These are phyloP conservation scores for Lynx canadensis DNA, from an alignment of 2,113 vertebrate genomes.

Conservation along the genomic window DNA sequence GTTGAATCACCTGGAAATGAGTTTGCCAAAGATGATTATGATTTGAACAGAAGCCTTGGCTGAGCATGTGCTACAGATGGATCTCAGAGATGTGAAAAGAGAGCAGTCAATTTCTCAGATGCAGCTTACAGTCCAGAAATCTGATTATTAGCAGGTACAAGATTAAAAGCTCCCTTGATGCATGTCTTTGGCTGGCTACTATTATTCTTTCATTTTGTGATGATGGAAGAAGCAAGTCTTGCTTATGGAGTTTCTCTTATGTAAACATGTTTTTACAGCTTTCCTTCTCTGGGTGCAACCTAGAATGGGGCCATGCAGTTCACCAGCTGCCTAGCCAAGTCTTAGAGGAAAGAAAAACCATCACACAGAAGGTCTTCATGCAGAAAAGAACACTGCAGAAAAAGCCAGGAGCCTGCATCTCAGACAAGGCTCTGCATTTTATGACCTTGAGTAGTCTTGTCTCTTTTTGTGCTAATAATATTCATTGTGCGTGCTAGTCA, in stretches of 20 bases:
- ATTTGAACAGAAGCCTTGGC: not conserved
- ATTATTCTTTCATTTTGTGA: slow-evolving; percentile 10
- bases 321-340: not conserved
- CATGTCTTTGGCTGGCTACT: not conserved
- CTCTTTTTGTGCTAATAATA: not conserved
- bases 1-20: slow-evolving; percentile 44
- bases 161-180: not conserved
- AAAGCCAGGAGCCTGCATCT: not conserved
- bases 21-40: slow-evolving; percentile 30
- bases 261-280: slow-evolving; percentile 10
- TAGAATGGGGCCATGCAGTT: not conserved
- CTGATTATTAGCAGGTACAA: not conserved
- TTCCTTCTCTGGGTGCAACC: not conserved
- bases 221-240: not conserved
- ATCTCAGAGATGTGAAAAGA: not conserved
- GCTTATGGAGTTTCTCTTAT: not conserved
- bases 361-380: not conserved
- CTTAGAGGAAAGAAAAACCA: not conserved
- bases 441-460: not conserved
- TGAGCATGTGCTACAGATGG: not conserved
- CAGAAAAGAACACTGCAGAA: not conserved
- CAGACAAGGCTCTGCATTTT: not conserved
- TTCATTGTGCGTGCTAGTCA: not conserved
- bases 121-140: not conserved
- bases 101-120: not conserved